These are phyloP conservation scores for Urocynchramus pylzowi DNA, from an alignment of 2,113 vertebrate species.

Conservation along the genomic window DNA sequence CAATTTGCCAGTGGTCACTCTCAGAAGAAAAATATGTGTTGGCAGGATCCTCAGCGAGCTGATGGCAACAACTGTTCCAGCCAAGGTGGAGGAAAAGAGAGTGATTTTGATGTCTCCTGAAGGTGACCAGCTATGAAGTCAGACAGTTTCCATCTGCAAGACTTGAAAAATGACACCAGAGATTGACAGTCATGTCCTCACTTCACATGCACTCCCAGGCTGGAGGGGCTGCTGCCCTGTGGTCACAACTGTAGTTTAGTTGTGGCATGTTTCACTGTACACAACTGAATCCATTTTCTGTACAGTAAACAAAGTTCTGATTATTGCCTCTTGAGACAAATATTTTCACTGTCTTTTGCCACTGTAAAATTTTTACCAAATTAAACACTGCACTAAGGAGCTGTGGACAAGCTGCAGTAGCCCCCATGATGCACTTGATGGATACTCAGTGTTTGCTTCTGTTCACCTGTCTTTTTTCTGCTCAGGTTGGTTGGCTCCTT, in stretches of 20 bases:
- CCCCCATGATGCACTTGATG: accelerated
- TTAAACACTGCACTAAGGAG: neutral
- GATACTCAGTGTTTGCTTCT: neutral
- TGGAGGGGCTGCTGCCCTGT: neutral
- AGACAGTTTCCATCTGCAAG: neutral
- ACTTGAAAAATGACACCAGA: neutral
- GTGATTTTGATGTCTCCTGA: neutral
- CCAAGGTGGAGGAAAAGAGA: neutral
- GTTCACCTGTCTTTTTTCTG: neutral
- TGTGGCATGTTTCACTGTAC: neutral
- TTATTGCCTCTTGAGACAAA: neutral
- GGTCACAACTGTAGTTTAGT: neutral
- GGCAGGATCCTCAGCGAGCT: accelerated
- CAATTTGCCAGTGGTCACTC: neutral
- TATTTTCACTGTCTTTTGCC: neutral
- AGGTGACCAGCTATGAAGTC: neutral
- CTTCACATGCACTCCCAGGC: neutral
- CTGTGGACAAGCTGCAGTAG: neutral
- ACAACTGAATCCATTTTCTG: neutral
- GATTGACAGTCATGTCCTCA: neutral
- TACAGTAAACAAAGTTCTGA: neutral
- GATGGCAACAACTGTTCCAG: accelerated
- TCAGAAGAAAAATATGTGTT: neutral
- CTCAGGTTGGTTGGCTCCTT: neutral
- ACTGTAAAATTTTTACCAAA: neutral